Conservation (phyloP, 2,888 invertebrate genomes). For the Blastobasis adustella region DNA sequence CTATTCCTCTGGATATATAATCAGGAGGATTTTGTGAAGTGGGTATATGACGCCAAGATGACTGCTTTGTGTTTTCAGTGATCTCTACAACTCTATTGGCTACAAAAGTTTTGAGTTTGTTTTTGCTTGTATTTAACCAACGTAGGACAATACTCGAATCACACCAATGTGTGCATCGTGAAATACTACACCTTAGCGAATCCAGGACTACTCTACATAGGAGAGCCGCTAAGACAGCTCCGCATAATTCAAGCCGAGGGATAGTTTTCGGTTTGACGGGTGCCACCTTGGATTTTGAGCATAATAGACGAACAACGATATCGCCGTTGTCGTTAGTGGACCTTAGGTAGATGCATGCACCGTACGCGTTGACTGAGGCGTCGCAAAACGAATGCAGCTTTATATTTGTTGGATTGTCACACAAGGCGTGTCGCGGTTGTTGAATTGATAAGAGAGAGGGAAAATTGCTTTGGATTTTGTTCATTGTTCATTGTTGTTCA, state of each 20-base stretch:
- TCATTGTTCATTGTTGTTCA: slow-evolving; percentile 2
- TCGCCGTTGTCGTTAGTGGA: no score
- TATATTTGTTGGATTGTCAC: neutral
- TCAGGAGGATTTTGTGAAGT: slow-evolving; percentile 11
- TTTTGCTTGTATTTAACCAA: slow-evolving; percentile 4
- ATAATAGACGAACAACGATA: no score
- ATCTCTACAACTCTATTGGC: slow-evolving; percentile 8
- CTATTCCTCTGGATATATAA: slow-evolving; percentile 8
- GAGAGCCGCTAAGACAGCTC: slow-evolving; percentile 2
- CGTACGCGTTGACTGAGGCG: no score
- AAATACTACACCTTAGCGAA: slow-evolving; percentile 1
- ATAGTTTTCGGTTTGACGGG: no score
- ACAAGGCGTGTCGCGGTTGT: neutral
- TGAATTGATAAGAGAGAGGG: neutral
- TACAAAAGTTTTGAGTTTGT: slow-evolving; percentile 10
- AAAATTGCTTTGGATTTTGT: neutral
- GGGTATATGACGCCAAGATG: slow-evolving; percentile 6
- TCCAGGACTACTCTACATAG: slow-evolving; percentile 2
- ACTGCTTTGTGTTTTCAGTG: no score
- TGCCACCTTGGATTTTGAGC: no score
- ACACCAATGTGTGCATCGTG: slow-evolving; percentile 3
- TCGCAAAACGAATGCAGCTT: slow-evolving; percentile 8
- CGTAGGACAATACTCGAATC: slow-evolving; percentile 10
- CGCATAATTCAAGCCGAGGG: slow-evolving; percentile 8
- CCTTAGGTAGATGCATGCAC: no score